Percentiles rank a stretch among this genome's conserved stretches.
Conservation (phyloP, 2,113 vertebrate genomes). For the Zosterops japonicus region DNA sequence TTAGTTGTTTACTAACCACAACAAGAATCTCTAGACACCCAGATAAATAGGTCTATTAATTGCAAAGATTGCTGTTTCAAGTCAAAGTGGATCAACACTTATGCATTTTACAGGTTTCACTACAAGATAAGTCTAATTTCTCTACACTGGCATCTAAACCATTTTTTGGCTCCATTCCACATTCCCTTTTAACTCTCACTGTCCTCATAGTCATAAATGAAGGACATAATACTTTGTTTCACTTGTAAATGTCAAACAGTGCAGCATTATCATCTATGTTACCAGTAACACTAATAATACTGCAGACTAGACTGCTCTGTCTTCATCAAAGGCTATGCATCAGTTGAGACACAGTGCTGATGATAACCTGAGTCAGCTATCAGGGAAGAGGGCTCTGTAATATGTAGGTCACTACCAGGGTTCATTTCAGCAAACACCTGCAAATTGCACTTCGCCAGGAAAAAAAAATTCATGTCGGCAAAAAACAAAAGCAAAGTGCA, state of each 20-base stretch:
- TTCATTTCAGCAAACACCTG: conserved; percentile 33
- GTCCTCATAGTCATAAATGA: conserved; percentile 66
- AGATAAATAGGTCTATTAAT: neutral
- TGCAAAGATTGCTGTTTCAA: conserved; percentile 4
- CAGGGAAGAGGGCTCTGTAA: conserved; percentile 57
- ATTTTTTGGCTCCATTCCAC: conserved; percentile 15
- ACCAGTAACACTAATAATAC: conserved; percentile 59
- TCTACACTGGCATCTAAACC: neutral
- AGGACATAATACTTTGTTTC: conserved; percentile 72
- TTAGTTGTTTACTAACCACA: neutral
- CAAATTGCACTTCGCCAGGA: conserved; percentile 11
- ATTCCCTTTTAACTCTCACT: neutral
- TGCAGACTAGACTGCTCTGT: conserved; percentile 38
- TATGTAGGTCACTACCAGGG: conserved; percentile 34
- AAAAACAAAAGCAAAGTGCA: neutral
- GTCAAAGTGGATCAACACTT: neutral
- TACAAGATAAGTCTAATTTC: conserved; percentile 27
- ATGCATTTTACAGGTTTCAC: neutral
- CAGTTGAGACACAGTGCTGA: neutral
- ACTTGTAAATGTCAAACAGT: conserved; percentile 56
- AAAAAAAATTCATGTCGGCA: neutral
- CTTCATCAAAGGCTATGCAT: conserved; percentile 70
- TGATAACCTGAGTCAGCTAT: conserved; percentile 61
- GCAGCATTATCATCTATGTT: neutral
- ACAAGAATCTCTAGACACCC: neutral